Evolutionary conservation across 2,113 vertebrate genomes (phyloP), one percentile per base, ranked within the genome.

Genomic region (Aptenodytes patagonicus): DNA sequence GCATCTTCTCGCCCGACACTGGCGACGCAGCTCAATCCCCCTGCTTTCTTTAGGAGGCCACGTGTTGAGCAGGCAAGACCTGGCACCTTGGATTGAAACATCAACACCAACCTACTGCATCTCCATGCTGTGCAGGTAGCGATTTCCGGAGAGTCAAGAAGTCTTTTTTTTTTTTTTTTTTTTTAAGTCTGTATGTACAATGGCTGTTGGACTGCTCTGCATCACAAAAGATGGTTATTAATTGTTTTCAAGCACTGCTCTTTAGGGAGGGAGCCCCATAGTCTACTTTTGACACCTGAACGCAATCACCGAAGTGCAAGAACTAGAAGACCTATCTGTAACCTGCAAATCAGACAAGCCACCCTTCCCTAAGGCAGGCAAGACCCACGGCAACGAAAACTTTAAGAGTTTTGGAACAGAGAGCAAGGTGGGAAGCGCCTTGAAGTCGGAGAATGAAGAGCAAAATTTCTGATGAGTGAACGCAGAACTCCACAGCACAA

Each of bases 1-100:
- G 54, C 49, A 2, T 11, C 55, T 32, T 25, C 44, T 32, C 13
- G 1, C 54, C 49, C 2, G 0, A 8, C 57, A 1, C 65, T 2
- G 42, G n/a, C 5, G 4, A 17, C 5, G 52, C n/a, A 8, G 60
- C 32, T 13, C 29, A 54, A 6, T 15, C 38, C 17, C 21, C 28
- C 38, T 6, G 38, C 52, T n/a, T 52, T 25, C 46, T 11, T 22
- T 17, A 68, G 47, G 20, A 16, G 29, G 36, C 54, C 61, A 9
- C 40, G 2, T 1, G 8, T 3, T 25, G 32, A 34, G 38, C 28
- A 10, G 42, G 57, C 9, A 29, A 54, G 81, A 38, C 42, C 60
- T 6, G 19, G 42, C 22, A 62, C n/a, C 28, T 51, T 20, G 32
- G 68, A 34, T 13, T 1, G 1, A 52, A 70, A 57, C 57, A 40